Base-by-base conservation (phyloP, 1,140 invertebrate species). In the Magallana ariakensis region DNA sequence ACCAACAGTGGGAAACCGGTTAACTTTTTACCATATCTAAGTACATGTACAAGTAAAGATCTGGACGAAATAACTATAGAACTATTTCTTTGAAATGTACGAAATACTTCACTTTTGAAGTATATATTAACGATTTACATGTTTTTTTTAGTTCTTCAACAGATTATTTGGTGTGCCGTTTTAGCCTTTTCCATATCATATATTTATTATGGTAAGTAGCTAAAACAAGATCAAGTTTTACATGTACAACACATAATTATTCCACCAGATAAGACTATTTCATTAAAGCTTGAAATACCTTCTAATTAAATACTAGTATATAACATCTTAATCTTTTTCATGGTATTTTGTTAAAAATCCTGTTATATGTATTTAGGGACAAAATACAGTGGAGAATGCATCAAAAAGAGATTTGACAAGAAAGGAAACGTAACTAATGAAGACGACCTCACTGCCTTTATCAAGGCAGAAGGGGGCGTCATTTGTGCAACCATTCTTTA, bases 111-210 rank as follows among this genome's bases (percentile, higher is more conserved):
- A n/a, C n/a, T n/a, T n/a, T n/a, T n/a, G n/a, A n/a, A n/a, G n/a
- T n/a, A n/a, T n/a, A n/a, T n/a, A n/a, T n/a, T n/a, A n/a, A n/a
- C n/a, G n/a, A n/a, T n/a, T n/a, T n/a, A n/a, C n/a, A n/a, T n/a
- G 58, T 60, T 60, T 60, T 1, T 60, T 60, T 60, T n/a, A 60
- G 58, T 60, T 60, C n/a, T 60, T 16, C 58, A 60, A 60, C 58
- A 60, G 58, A 60, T 60, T 10, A 60, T 60, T 16, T 60, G 58
- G 58, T n/a, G 13, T 5, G 58, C 58, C 13, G 58, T n/a, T 60
- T n/a, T 60, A n/a, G 58, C 58, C n/a, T 60, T 60, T 60, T 60
- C 58, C n/a, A 60, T 60, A 60, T 60, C 58, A 60, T 60, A 60
- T 60, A 60, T 60, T 10, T 8, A 5, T 60, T 60, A 60, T n/a